A percentile compares a stretch with the other conserved stretches of the same genome.
Evolutionary conservation across 1,140 invertebrate species (phyloP).

Genomic region (Watersipora subatra): DNA sequence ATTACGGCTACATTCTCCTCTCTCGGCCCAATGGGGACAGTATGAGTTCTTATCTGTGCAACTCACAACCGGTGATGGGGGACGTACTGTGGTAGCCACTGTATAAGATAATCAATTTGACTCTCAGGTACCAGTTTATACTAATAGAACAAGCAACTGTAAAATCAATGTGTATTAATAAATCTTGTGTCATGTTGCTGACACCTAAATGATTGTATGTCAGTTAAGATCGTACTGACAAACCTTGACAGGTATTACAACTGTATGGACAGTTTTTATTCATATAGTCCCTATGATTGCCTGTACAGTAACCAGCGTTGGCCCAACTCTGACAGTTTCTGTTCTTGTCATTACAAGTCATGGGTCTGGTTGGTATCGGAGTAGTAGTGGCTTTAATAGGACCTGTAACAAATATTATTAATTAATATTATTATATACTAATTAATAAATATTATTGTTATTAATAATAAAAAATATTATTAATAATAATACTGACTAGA

Average conservation of each 20-base stretch:
- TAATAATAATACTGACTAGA: no score
- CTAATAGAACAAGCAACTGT: not conserved
- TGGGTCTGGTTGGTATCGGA: not conserved
- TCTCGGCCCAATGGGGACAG: not conserved
- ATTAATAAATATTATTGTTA: not conserved
- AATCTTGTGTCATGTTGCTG: not conserved
- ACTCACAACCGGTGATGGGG: not conserved
- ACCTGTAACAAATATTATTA: no score
- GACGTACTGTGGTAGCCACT: not conserved
- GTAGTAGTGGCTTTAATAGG: not conserved
- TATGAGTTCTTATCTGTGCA: not conserved
- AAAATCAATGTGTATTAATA: not conserved
- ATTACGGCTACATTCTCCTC: not conserved
- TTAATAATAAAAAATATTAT: not conserved
- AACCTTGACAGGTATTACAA: not conserved
- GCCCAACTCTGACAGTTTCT: not conserved
- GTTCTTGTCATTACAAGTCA: not conserved
- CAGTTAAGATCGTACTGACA: no score
- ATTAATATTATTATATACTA: no score
- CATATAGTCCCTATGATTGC: not conserved
- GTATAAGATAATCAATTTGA: no score
- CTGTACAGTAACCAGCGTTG: not conserved
- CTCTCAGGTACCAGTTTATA: no score
- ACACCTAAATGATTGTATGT: not conserved
- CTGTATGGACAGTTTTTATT: not conserved